These are phyloP conservation scores for Dasypogon diadema DNA, from an alignment of 2,888 invertebrate species.

Conservation along the genomic window DNA sequence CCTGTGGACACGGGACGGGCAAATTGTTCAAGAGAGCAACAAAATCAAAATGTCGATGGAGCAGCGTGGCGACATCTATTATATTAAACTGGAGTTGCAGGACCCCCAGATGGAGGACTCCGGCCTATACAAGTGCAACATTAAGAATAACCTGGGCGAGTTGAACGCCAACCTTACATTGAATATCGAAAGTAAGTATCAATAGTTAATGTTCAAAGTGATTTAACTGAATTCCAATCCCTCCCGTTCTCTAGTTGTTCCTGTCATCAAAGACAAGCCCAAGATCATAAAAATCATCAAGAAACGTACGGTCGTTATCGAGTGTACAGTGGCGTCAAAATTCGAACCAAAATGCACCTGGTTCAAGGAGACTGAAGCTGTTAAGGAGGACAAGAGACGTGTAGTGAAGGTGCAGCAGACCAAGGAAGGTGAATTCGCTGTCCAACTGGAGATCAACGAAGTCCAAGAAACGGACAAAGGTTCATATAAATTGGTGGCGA, in stretches of 20 bases:
- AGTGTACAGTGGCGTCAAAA: constrained; percentile 93
- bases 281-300: constrained; percentile 92
- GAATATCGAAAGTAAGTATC: constrained; percentile 93
- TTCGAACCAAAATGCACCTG: constrained; percentile 94
- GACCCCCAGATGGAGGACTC: constrained; percentile 96
- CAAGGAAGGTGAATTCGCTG: constrained; percentile 85
- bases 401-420: constrained; percentile 65
- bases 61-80: constrained; percentile 83
- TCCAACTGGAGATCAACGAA: constrained; percentile 90
- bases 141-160: constrained; percentile 96
- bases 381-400: constrained; percentile 74
- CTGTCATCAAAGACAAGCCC: constrained; percentile 93
- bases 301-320: constrained; percentile 92
- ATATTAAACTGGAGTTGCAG: constrained; percentile 86
- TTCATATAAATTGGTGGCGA: constrained; percentile 89
- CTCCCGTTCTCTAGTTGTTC: constrained; percentile 77
- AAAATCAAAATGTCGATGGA: constrained; percentile 85
- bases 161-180: constrained; percentile 96
- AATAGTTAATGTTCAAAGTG: too few relatives aligned
- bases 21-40: constrained; percentile 82
- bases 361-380: constrained; percentile 88
- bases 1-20: constrained; percentile 85
- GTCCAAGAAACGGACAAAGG: constrained; percentile 86
- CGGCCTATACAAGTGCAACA: constrained; percentile 97
- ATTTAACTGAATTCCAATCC: constrained; percentile 46